Base-by-base conservation (phyloP, 2,113 vertebrate genomes). In the Leucosticte australis region DNA sequence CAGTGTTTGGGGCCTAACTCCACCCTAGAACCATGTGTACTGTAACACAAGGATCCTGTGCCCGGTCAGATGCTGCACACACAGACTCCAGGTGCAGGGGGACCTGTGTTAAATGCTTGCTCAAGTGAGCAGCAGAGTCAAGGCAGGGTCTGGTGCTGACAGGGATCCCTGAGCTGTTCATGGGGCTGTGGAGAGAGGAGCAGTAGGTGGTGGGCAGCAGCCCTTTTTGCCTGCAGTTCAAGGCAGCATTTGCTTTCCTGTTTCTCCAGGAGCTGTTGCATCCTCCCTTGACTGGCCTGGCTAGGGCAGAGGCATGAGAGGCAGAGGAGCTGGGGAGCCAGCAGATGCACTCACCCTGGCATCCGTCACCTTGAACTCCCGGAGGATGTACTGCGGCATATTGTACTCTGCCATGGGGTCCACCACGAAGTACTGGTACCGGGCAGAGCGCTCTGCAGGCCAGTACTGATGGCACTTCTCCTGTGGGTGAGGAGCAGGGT, bases 401-500 rank as follows among this genome's bases (percentile, higher is more conserved):
- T 99, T 99, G 98, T 99, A 99, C 92, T 99, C 99, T 8, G 99
- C 99, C 99, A 99, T 99, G 6, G 99, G 99, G 91, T 99, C 99
- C 92, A 99, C 99, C 18, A 99, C 99, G 4, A 99, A 99, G 97
- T 99, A 99, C 95, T 99, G 99, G 98, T 99, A 99, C 21, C 99
- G 98, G 57, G 99, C 99, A 35, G 99, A 99, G 81, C 98, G 99
- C 95, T 99, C 99, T 2, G 99, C 98, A 2, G 99, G 99, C 99
- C 99, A 99, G 97, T 99, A 99, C 98, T 99, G 99, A 89, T 99
- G 99, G 92, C 99, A 99, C 94, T 99, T 99, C 92, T 99, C 99
- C 99, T 99, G 95, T 62, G 89, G 91, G 89, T 46, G 70, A 95
- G 44, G 14, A 87, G 22, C 44, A 77, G 0, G 2, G 41, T 11